These are phyloP conservation scores for Aphis gossypii DNA, from an alignment of 1,140 invertebrate species.

Conservation along the genomic window DNA sequence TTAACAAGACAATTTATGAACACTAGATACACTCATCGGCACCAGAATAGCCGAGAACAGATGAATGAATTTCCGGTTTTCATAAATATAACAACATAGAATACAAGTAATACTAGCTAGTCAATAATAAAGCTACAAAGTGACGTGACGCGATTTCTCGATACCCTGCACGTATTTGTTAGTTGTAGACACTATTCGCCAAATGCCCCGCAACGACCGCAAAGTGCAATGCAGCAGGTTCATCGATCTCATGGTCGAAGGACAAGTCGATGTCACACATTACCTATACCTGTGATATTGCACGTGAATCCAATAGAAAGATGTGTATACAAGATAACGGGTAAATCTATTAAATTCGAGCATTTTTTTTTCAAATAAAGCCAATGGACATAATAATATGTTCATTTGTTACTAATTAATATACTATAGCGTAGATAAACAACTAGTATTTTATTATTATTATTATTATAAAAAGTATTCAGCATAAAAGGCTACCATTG, in stretches of 20 bases:
- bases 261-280: not conserved
- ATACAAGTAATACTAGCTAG: slow-evolving; percentile 7
- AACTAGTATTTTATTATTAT: not conserved
- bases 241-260: slow-evolving; percentile 36
- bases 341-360: not conserved
- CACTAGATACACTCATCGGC: not conserved
- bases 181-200: not conserved
- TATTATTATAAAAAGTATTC: not conserved
- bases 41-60: not conserved
- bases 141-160: slow-evolving; percentile 25
- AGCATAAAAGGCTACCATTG: not conserved
- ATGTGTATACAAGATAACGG: not conserved
- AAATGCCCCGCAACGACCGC: not conserved
- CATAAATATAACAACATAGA: not conserved
- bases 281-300: not conserved
- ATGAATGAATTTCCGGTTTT: slow-evolving; percentile 36
- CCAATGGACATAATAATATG: not conserved
- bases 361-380: not conserved
- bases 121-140: slow-evolving; percentile 15
- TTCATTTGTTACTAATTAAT: not conserved
- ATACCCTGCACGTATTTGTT: not conserved
- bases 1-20: not conserved
- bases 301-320: not conserved
- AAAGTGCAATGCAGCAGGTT: not conserved
- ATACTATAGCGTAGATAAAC: not conserved